Base-by-base conservation (phyloP, 1,140 invertebrate species). In the Yoshiicerus persimilis region DNA sequence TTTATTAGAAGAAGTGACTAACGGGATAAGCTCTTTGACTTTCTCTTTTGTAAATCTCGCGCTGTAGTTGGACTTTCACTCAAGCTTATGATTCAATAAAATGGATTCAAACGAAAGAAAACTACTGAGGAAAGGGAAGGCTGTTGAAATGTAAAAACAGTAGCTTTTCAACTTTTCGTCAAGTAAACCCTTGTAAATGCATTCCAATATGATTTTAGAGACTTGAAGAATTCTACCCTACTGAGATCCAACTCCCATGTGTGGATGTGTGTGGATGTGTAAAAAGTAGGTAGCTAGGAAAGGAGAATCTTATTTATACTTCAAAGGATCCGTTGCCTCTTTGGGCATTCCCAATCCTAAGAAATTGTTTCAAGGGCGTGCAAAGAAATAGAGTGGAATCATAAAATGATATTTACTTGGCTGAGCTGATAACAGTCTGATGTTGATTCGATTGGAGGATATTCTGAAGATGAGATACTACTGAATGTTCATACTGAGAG, bases 371-470 rank as follows among this genome's bases (percentile, higher is more conserved):
- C 66, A 70, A 70, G 66, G 66, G 25, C 66, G 30, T 4, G 47
- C 13, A 56, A 56, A 56, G 47, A 56, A 56, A 56, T 56, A 30
- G 27, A 77, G 70, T 77, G 27, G 34, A 77, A 77, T 36, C 47
- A 56, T 84, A 30, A 64, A 77, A 39, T 23, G 30, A 83, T 56
- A 92, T 93, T 93, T 92, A 96, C 94, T 96, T 96, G 56, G 96
- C 96, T 64, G 96, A 96, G 62, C 94, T 93, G 84, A 97, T 94
- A 87, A 97, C 94, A 66, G 95, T 94, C 70, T 94, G 94, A 86
- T 96, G 95, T 91, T 97, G 95, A 91, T 97, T 95, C 4, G 96
- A 96, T 92, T 98, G 96, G 75, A 98, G 93, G 90, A 99, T 97
- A 91, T 96, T 96, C 85, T 96, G 95, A 89, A 98, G 93, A 92